Conservation (phyloP, 2,113 vertebrate species). For the Ciconia stormi region DNA sequence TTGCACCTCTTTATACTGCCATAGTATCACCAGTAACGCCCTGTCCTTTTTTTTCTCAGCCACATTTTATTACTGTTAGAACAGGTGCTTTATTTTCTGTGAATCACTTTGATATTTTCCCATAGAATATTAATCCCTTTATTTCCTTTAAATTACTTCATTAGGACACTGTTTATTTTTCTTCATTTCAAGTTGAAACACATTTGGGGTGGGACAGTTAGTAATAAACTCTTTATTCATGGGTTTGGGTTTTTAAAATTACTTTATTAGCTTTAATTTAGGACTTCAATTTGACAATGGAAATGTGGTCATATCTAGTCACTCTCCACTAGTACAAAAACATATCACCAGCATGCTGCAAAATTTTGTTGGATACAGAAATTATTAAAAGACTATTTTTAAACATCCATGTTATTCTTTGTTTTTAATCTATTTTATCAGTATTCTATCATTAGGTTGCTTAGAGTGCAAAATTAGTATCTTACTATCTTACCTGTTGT, state of each 20-base stretch:
- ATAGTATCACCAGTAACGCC: background rate
- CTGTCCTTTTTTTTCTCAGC: accelerated
- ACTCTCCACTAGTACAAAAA: background rate
- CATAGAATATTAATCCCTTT: background rate
- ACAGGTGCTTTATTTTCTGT: background rate
- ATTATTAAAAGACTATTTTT: background rate
- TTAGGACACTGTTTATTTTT: background rate
- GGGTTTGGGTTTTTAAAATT: background rate
- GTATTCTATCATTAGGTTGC: background rate
- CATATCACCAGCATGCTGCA: background rate
- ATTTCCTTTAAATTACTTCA: background rate
- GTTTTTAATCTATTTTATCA: too few relatives aligned
- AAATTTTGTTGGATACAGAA: background rate
- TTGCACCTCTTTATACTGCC: background rate
- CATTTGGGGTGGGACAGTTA: background rate
- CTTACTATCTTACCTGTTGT: background rate
- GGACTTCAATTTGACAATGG: background rate
- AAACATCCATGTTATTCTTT: background rate
- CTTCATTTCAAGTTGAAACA: background rate
- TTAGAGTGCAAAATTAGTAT: background rate
- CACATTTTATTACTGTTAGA: background rate
- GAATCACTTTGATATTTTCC: background rate
- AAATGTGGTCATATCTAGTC: background rate
- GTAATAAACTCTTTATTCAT: background rate
- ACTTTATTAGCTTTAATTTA: background rate